Conservation (phyloP, 2,797 vertebrate species). For the Orestias chungarensis region DNA sequence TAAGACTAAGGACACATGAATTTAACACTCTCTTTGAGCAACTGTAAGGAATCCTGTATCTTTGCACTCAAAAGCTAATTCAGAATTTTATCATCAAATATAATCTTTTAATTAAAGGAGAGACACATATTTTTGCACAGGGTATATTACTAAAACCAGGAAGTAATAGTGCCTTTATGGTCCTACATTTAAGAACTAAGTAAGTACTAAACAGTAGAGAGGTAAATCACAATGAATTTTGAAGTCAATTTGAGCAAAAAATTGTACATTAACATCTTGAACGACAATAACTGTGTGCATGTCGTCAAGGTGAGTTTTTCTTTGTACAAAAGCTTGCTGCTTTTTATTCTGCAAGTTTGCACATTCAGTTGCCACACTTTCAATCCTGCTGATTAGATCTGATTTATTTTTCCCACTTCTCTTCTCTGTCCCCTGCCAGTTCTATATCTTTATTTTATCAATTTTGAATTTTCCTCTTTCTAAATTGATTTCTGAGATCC, state of each 20-base stretch:
- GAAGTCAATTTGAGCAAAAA: slow-evolving; percentile 48
- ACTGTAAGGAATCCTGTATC: background rate
- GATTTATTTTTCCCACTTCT: slow-evolving; percentile 19
- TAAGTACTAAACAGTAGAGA: too few species aligned
- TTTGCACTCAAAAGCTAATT: background rate
- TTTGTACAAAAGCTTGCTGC: slow-evolving; percentile 22
- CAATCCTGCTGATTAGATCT: slow-evolving; percentile 64
- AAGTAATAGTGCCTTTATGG: background rate
- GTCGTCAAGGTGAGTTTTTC: slow-evolving; percentile 37
- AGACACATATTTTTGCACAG: background rate
- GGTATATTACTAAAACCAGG: background rate
- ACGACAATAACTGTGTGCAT: slow-evolving; percentile 12
- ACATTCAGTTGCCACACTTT: slow-evolving; percentile 35
- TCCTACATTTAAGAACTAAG: too few species aligned
- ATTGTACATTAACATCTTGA: slow-evolving; percentile 34
- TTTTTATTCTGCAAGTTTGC: slow-evolving; percentile 20
- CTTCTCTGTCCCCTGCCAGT: slow-evolving; percentile 9
- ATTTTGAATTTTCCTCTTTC: slow-evolving; percentile 9
- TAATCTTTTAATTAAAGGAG: background rate
- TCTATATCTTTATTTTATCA: slow-evolving; percentile 16
- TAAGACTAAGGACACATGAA: background rate
- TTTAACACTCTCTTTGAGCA: background rate
- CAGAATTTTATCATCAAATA: background rate
- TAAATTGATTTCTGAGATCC: slow-evolving; percentile 18
- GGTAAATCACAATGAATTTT: slow-evolving; percentile 24